A percentile compares a stretch with the other conserved stretches of the same genome.
These are phyloP conservation scores for Girardia tigrina DNA, from an alignment of 2,888 invertebrate genomes.

Conservation along the genomic window DNA sequence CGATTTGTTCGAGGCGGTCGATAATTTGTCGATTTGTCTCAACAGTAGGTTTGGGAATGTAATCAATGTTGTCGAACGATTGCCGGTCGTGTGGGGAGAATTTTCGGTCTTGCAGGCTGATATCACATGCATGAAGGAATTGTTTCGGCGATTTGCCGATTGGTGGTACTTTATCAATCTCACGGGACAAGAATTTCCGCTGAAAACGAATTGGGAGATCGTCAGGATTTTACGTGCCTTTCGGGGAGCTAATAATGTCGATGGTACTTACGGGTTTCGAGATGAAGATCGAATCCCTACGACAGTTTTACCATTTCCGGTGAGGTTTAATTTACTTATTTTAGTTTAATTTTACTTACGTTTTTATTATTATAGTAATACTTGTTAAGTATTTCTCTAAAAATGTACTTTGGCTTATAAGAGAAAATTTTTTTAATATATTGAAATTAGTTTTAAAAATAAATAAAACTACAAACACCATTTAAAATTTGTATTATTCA, in stretches of 20 bases:
- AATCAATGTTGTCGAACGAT: constrained; percentile 39
- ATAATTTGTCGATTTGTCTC: neutral
- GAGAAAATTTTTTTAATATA: no score
- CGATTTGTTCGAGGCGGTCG: constrained; percentile 38
- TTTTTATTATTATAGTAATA: no score
- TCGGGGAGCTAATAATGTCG: neutral
- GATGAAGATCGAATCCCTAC: neutral
- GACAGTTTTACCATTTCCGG: neutral
- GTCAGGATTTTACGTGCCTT: constrained; percentile 24
- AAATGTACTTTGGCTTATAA: no score
- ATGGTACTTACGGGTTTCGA: neutral
- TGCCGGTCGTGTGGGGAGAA: constrained; percentile 39
- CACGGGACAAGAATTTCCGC: constrained; percentile 38
- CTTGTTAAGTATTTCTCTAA: no score
- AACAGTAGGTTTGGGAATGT: constrained; percentile 42
- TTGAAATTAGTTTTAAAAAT: no score
- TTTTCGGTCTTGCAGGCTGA: constrained; percentile 36
- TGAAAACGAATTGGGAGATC: constrained; percentile 28
- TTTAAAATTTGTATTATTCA: no score
- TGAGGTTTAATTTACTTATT: no score
- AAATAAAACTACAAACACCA: no score
- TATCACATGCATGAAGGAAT: constrained; percentile 36
- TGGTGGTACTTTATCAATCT: constrained; percentile 39
- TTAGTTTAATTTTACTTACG: no score
- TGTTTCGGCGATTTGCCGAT: neutral